A percentile compares a stretch with the other conserved stretches of the same genome.
Conservation (phyloP, 1,140 invertebrate genomes). For the Ctenoplectra terminalis region DNA sequence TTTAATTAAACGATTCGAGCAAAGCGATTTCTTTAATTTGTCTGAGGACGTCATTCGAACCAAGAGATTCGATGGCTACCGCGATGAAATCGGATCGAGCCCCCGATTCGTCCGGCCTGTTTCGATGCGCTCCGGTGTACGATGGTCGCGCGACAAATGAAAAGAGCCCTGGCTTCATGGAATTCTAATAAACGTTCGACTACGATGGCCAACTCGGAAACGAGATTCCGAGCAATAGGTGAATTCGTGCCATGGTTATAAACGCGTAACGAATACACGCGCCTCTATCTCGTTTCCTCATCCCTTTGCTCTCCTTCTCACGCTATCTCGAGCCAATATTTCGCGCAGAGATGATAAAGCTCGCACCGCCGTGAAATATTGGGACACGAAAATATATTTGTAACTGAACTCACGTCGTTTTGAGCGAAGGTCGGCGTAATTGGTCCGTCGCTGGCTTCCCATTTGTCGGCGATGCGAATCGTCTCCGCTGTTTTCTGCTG, state of each 20-base stretch:
- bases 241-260: slow-evolving; percentile 2
- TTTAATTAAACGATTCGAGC: slow-evolving; percentile 12
- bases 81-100: not conserved
- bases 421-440: slow-evolving; percentile 85
- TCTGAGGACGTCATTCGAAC: not conserved
- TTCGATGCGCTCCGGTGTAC: not conserved
- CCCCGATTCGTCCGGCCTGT: not conserved
- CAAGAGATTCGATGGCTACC: not conserved
- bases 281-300: not conserved
- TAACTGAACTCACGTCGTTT: slow-evolving; percentile 85
- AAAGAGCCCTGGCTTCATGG: slow-evolving; percentile 16
- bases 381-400: slow-evolving; percentile 5
- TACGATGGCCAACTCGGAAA: slow-evolving; percentile 9
- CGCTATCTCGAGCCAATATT: not conserved
- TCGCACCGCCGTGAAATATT: slow-evolving; percentile 15
- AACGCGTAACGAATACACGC: slow-evolving; percentile 32
- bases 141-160: not conserved
- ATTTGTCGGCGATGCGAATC: slow-evolving; percentile 97
- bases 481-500: slow-evolving; percentile 98
- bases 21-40: slow-evolving; percentile 11
- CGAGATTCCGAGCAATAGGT: slow-evolving; percentile 11
- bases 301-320: no score
- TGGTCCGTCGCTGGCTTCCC: slow-evolving; percentile 90
- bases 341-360: slow-evolving; percentile 9
- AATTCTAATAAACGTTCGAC: slow-evolving; percentile 48